A percentile compares a stretch with the other conserved stretches of the same genome.
Conservation (phyloP, 2,113 vertebrate species). For the Lophochroa leadbeateri region DNA sequence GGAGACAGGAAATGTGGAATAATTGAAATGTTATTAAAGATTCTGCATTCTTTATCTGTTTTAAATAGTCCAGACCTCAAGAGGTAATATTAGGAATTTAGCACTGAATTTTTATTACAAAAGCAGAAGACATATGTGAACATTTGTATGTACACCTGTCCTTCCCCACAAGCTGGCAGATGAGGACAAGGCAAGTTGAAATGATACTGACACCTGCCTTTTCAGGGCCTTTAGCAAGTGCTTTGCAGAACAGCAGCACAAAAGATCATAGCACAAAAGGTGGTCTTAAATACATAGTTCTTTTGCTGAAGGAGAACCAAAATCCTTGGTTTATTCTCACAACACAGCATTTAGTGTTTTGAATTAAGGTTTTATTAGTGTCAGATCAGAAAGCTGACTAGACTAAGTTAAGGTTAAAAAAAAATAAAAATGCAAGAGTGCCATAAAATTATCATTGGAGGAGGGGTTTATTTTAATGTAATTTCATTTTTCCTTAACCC, state of each 20-base stretch:
- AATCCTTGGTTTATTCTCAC: no score
- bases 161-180: neutral
- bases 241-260: neutral
- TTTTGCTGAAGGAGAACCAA: no score
- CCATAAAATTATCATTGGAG: no score
- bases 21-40: neutral
- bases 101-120: neutral
- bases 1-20: neutral
- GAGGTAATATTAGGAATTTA: neutral
- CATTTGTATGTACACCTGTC: neutral
- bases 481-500: neutral
- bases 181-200: neutral
- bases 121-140: neutral
- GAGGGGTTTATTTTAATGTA: neutral
- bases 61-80: neutral
- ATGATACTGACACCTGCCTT: neutral
- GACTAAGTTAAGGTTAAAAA: no score
- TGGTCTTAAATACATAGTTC: no score
- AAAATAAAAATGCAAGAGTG: no score
- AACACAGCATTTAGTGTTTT: no score
- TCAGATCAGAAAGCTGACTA: no score
- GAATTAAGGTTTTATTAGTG: no score
- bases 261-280: neutral
- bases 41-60: neutral
- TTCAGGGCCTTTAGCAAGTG: neutral